phyloP scores from a whole-genome alignment of 92 coral and sea anemone genomes.

The Palythoa heliodiscus region DNA sequence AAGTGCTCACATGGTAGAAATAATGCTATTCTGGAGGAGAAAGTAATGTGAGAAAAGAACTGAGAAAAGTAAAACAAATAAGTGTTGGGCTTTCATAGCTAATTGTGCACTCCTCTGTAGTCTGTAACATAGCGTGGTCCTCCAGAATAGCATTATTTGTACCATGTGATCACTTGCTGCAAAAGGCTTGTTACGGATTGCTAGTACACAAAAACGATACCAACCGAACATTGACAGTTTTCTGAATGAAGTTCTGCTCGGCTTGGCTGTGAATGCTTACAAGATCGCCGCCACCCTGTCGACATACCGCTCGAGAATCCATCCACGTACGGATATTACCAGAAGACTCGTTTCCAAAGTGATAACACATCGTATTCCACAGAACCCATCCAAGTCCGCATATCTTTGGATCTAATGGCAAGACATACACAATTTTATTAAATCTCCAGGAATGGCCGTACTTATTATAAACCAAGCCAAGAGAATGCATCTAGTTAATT shows the following conservation, averaged over 20 bases:
- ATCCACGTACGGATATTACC: conserved; percentile 66
- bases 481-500: too few species aligned
- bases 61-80: too few species aligned
- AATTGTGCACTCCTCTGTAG: too few species aligned
- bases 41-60: too few species aligned
- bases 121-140: too few species aligned
- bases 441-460: background rate
- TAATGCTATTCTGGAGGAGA: too few species aligned
- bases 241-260: conserved; percentile 65
- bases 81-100: too few species aligned
- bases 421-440: background rate
- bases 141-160: too few species aligned
- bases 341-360: conserved; percentile 63
- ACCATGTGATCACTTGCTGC: too few species aligned
- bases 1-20: too few species aligned
- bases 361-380: conserved; percentile 87
- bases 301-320: conserved; percentile 75
- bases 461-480: too few species aligned
- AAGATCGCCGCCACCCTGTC: conserved; percentile 75
- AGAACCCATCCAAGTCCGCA: conserved; percentile 82
- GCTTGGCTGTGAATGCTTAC: conserved; percentile 82
- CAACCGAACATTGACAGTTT: conserved; percentile 32
- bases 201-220: background rate
- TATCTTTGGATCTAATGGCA: conserved; percentile 62
- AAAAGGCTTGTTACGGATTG: background rate